Conservation (phyloP, 2,113 vertebrate genomes). For the Haliaeetus leucogaster region DNA sequence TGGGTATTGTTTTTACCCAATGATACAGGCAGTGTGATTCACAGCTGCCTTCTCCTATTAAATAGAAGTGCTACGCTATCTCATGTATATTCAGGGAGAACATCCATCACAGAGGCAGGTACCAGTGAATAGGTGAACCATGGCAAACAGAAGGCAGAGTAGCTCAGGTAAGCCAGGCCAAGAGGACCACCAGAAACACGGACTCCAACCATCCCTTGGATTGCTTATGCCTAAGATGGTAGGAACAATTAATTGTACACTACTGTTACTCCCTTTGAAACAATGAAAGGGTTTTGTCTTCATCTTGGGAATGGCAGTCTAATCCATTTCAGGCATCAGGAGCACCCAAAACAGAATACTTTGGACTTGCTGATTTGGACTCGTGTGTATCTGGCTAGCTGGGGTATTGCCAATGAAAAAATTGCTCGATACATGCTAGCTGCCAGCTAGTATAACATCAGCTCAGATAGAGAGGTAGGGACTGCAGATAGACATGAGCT, state of each 20-base stretch:
- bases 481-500: neutral
- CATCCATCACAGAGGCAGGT: neutral
- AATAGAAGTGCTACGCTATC: accelerated
- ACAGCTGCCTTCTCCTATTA: neutral
- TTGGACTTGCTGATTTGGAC: neutral
- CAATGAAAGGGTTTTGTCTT: neutral
- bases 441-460: neutral
- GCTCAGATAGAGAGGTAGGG: neutral
- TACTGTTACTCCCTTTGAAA: neutral
- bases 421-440: neutral
- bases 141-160: neutral
- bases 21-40: neutral
- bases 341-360: neutral
- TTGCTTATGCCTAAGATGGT: neutral
- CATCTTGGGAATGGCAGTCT: neutral
- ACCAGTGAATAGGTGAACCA: neutral
- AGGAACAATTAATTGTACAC: neutral
- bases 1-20: neutral
- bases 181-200: neutral
- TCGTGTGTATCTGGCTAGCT: neutral
- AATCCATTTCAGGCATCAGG: neutral
- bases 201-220: neutral
- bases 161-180: neutral
- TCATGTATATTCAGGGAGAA: neutral
- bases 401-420: neutral